Percentiles rank a stretch among this genome's conserved stretches.
phyloP scores from a whole-genome alignment of 2,888 invertebrate genomes.

The Sminthurinus aureus region DNA sequence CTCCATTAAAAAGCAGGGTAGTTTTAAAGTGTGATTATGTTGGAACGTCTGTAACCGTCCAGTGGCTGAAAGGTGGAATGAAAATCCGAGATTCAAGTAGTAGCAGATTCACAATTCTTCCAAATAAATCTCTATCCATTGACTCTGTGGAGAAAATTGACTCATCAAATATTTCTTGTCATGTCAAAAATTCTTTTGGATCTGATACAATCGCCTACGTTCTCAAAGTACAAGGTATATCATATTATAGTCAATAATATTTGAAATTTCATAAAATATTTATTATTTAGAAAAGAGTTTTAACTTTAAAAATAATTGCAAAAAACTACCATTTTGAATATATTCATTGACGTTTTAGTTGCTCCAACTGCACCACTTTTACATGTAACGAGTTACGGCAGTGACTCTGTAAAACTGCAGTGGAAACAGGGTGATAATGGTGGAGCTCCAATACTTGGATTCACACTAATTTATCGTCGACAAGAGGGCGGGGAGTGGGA shows the following conservation, averaged over 20 bases:
- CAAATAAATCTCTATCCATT: constrained; percentile 22
- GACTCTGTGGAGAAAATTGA: constrained; percentile 24
- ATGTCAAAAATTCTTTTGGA: constrained; percentile 73
- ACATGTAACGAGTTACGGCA: constrained; percentile 59
- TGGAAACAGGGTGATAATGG: constrained; percentile 69
- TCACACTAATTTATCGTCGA: constrained; percentile 66
- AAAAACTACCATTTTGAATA: no score
- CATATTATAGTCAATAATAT: neutral
- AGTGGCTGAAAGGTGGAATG: constrained; percentile 21
- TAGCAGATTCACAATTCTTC: constrained; percentile 20
- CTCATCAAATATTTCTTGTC: constrained; percentile 24
- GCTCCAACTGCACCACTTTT: constrained; percentile 66
- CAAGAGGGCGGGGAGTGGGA: constrained; percentile 69
- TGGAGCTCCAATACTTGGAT: constrained; percentile 68
- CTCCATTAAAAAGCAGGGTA: constrained; percentile 74
- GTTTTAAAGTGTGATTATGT: constrained; percentile 73
- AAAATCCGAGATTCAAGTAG: constrained; percentile 10
- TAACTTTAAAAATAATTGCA: no score
- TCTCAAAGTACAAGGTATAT: constrained; percentile 71
- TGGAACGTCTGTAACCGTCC: constrained; percentile 63
- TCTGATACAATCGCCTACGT: constrained; percentile 72
- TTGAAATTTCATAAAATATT: neutral
- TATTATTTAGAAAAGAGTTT: no score
- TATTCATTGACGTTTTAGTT: constrained; percentile 56
- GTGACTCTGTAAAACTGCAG: constrained; percentile 67